Base-by-base conservation (phyloP, 2,113 vertebrate genomes). In the Cromileptes altivelis region DNA sequence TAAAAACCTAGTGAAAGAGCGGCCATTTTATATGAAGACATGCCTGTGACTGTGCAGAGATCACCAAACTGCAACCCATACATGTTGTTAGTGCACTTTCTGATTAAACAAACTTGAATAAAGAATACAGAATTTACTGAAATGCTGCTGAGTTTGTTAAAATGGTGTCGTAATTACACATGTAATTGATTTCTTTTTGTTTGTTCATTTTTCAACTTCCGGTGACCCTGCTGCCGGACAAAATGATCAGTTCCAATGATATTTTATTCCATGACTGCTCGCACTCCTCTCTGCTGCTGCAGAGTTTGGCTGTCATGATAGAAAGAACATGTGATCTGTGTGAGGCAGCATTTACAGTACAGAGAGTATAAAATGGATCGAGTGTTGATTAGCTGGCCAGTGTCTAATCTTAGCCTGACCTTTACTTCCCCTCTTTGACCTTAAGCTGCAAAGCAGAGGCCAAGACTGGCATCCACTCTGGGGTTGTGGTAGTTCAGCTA, bases 401-500 rank as follows among this genome's bases (percentile, higher is more conserved):
- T 8, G 4, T 93, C 91, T 94, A 94, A 91, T 84, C 81, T 92
- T 94, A 94, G 87, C 74, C 71, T 83, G 93, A 94, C 90, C 89
- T 94, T 95, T 93, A 85, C 79, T 78, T 94, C 90, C 89, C 87
- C 86, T 91, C 85, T 82, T 73, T 93, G 92, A 94, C 88, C 91
- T 94, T 93, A 90, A 91, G 76, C 76, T 82, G 85, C 62, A 80
- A 47, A 84, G 71, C 61, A 77, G 69, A 69, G 80, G 67, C 80
- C 75, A 49, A 64, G 78, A 40, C 58, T 64, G 87, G 84, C 70
- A 83, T 75, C 19, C 62, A 80, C 47, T 82, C 64, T 2, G 78
- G 83, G 86, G 81, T 65, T 75, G 55, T 85, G 85, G 71, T 69
- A 71, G 83, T 75, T 92, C 86, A 94, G 78, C 82, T 86, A 79